Evolutionary conservation across 2,888 invertebrate species (phyloP).

Genomic region (Nephrotoma flavescens): DNA sequence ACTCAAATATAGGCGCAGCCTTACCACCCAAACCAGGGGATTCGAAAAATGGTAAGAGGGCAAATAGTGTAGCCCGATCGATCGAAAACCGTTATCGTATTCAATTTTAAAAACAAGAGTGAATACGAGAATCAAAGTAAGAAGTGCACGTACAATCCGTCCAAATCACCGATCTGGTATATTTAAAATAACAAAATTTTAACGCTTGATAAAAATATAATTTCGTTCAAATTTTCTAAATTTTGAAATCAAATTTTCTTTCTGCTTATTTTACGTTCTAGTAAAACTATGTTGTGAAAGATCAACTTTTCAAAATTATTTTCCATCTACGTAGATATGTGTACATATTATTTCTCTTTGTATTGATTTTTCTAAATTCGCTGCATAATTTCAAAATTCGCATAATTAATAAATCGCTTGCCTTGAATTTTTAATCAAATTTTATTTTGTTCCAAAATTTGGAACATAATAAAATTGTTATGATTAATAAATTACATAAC

Average conservation of each 20-base stretch:
- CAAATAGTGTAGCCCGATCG: constrained; percentile 13
- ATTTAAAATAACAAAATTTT: background rate
- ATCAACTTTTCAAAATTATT: background rate
- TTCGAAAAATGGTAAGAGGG: constrained; percentile 11
- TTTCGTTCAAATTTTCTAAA: background rate
- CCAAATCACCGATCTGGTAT: background rate
- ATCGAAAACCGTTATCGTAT: constrained; percentile 16
- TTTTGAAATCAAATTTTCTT: background rate
- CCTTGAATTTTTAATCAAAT: background rate
- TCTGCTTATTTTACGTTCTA: background rate
- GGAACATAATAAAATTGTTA: background rate
- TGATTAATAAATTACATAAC: background rate
- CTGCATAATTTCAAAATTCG: background rate
- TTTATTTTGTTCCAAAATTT: background rate
- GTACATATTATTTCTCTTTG: background rate
- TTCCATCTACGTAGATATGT: background rate
- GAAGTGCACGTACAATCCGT: background rate
- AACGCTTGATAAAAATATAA: background rate
- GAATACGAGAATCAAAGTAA: background rate
- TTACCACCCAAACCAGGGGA: constrained; percentile 14
- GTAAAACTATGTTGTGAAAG: background rate
- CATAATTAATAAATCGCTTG: background rate
- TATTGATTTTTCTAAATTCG: background rate
- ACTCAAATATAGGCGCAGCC: constrained; percentile 1
- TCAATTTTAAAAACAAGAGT: constrained; percentile 12